Evolutionary conservation across 2,888 invertebrate species (phyloP), one percentile per base, ranked within the genome.

Genomic region (Tetranychus truncatus): DNA sequence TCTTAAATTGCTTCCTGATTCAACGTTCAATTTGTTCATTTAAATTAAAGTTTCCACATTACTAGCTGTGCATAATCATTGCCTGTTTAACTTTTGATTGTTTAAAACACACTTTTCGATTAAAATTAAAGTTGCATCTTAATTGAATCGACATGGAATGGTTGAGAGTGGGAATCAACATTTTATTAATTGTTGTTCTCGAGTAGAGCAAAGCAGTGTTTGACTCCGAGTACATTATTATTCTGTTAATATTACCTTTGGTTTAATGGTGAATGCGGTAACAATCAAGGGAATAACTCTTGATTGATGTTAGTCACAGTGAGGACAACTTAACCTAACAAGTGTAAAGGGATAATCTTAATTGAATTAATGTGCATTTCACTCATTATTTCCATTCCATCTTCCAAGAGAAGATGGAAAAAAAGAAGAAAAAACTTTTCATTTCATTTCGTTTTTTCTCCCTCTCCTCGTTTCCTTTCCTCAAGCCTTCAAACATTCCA

Each of bases 271-370:
- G 15, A 55, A 55, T 55, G 55, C 15, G 55, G 15, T 55, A 55
- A 55, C 55, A 55, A 55, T 55, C 55, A 55, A 55, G 55, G 55
- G 55, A 55, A 55, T 55, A 55, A 55, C 55, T 55, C 55, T 55
- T 55, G 55, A 55, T 55, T 55, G 55, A 55, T 55, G 55, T 15
- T 15, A 55, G 11, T 55, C 55, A 9, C 55, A 9, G 55, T 55
- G 11, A 15, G 55, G 9, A 55, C 15, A 55, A 15, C 9, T 15
- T 55, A 9, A 55, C 55, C 55, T 55, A 55, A 55, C 55, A 55
- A 55, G 55, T 55, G 55, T 55, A 15, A 15, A 55, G 55, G 55
- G 55, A 55, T 55, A 9, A 55, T 55, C 55, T 55, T 55, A 55
- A 55, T 55, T 55, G 15, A 55, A 55, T 55, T 55, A 55, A 34